Conservation (phyloP, 1,140 invertebrate genomes). For the Drosophila pallidifrons region DNA sequence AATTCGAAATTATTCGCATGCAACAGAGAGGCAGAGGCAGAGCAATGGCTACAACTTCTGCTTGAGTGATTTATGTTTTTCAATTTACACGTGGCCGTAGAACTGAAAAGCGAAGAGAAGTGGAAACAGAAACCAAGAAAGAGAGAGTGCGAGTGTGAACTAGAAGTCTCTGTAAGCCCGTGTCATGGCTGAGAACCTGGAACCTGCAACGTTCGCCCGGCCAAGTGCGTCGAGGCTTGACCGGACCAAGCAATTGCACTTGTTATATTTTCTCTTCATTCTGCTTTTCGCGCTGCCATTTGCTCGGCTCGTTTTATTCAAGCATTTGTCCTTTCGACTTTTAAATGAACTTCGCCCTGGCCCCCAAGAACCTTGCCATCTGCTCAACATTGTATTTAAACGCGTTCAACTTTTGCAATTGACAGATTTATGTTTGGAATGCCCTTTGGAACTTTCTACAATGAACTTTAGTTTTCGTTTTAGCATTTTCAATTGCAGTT, state of each 20-base stretch:
- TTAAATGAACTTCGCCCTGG: slow-evolving; percentile 74
- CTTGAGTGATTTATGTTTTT: slow-evolving; percentile 82
- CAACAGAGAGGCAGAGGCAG: slow-evolving; percentile 10
- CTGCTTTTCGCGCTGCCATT: slow-evolving; percentile 45
- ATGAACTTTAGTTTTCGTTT: slow-evolving; percentile 18
- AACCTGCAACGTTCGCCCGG: slow-evolving; percentile 14
- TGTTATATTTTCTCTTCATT: slow-evolving; percentile 16
- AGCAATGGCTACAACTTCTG: slow-evolving; percentile 65
- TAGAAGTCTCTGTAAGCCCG: slow-evolving; percentile 24
- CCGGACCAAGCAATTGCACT: slow-evolving; percentile 58
- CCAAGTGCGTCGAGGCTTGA: slow-evolving; percentile 52
- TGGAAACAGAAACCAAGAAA: no score
- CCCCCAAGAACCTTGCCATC: slow-evolving; percentile 29
- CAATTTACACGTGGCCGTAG: slow-evolving; percentile 63
- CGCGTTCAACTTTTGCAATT: slow-evolving; percentile 75
- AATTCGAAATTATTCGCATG: slow-evolving; percentile 75
- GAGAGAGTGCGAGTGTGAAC: background rate
- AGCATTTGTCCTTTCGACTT: slow-evolving; percentile 80
- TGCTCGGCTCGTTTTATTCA: slow-evolving; percentile 66
- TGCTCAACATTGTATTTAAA: slow-evolving; percentile 49
- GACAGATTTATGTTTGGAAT: slow-evolving; percentile 68
- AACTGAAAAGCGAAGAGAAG: background rate
- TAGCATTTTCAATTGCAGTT: background rate
- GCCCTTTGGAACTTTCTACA: slow-evolving; percentile 21
- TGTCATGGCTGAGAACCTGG: slow-evolving; percentile 54